Base-by-base conservation (phyloP, 2,113 vertebrate species). In the Phrynosoma platyrhinos region DNA sequence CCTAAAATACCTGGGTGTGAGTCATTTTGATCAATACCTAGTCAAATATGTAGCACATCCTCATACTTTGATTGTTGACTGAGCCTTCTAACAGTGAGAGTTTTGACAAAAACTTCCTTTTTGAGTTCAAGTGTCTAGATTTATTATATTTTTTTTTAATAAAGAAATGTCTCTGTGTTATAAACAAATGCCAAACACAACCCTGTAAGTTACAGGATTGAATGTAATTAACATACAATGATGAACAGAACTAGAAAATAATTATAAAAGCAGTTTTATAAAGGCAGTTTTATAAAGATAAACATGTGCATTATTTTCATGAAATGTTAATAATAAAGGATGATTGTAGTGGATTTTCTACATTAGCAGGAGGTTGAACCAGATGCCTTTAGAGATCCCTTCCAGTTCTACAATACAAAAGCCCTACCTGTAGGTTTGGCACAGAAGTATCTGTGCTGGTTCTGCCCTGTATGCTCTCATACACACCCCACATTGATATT, bases 101-200 rank as follows among this genome's bases (percentile, higher is more conserved):
- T 66, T 18, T 86, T 68, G 42, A 13, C 27, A 68, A 36, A 69
- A 27, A 55, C 9, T 25, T n/a, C 9, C 13, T 16, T 53, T 76
- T 30, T 1, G 14, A 75, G 58, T 69, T 74, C 68, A 80, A 47
- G 18, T 23, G 68, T 20, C 30, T 62, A 23, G 20, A 66, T 10
- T 74, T 25, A 58, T 81, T 8, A 8, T 74, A 3, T 12, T 6
- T n/a, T 42, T 71, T 25, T 79, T 79, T 4, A 21, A 66, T 5
- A 62, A 27, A 82, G 40, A 36, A 32, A 42, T 76, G 62, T 36
- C 3, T 32, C 18, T 25, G 52, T 52, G 21, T 52, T 47, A 25
- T 79, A 53, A 87, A 83, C 42, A 91, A n/a, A 92, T 52, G 30
- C 91, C 90, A 92, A 66, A 10, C 10, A 86, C 81, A 79, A 71